Conservation (phyloP, 2,797 vertebrate species). For the Pseudotriccus pelzelni region DNA sequence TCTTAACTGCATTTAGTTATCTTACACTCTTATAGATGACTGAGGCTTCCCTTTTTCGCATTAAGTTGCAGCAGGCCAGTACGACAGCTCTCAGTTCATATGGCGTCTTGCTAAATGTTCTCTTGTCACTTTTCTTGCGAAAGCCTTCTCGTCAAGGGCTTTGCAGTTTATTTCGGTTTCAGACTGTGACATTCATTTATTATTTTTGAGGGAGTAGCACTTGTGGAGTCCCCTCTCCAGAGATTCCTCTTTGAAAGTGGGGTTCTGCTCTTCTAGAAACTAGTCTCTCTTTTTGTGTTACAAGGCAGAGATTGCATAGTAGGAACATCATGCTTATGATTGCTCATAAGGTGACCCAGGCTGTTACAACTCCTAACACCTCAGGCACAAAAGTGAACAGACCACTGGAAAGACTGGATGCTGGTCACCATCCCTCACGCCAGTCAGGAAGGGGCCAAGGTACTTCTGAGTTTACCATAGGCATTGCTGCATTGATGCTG, state of each 20-base stretch:
- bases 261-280: neutral
- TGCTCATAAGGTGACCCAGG: neutral
- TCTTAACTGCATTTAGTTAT: neutral
- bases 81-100: neutral
- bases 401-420: neutral
- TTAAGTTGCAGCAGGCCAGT: neutral
- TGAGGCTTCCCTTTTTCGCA: neutral
- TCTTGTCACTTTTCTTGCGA: neutral
- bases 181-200: neutral
- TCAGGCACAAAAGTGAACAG: neutral
- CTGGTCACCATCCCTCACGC: neutral
- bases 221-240: neutral
- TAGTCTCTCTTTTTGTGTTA: neutral
- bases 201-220: neutral
- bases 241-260: neutral
- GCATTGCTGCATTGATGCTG: neutral
- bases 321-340: neutral
- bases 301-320: neutral
- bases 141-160: neutral
- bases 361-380: neutral
- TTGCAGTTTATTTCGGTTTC: neutral
- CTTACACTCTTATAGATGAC: neutral
- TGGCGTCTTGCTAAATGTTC: neutral
- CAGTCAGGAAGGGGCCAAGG: neutral
- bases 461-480: neutral